phyloP scores from a whole-genome alignment of 2,113 vertebrate genomes.

The Oncorhynchus tshawytscha region DNA sequence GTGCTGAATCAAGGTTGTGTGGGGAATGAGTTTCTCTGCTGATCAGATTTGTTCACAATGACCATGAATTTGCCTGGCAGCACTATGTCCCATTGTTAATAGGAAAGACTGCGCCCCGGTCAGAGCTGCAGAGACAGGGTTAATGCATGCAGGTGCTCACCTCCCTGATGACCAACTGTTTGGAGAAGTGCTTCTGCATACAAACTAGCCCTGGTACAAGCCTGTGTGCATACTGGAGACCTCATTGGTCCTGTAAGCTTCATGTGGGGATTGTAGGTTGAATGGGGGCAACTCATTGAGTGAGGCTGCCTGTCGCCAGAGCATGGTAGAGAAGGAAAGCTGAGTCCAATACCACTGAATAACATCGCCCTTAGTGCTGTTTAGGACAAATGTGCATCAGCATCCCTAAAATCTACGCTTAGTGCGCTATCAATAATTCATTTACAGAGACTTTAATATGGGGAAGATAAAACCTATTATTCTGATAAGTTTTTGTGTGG shows the following conservation, averaged over 20 bases:
- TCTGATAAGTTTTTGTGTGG: not conserved
- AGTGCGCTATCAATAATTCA: not conserved
- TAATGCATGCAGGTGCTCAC: conserved; percentile 49
- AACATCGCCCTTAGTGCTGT: not conserved
- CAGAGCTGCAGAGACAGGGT: conserved; percentile 1
- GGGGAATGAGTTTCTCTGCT: not conserved
- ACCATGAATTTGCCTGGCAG: conserved; percentile 1
- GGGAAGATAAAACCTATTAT: not conserved
- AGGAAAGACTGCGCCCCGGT: conserved; percentile 9
- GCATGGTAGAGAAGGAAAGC: not conserved
- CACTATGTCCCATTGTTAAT: not conserved
- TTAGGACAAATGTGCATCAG: not conserved
- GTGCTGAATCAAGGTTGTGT: not conserved
- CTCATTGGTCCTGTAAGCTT: conserved; percentile 30
- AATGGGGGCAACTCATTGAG: conserved; percentile 19
- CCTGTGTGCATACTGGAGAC: conserved; percentile 32
- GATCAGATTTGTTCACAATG: not conserved
- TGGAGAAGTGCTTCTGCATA: conserved; percentile 51
- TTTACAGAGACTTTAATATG: not conserved
- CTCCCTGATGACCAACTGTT: conserved; percentile 36
- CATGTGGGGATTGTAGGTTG: conserved; percentile 25
- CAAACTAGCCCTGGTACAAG: conserved; percentile 30
- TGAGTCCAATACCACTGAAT: not conserved
- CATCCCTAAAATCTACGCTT: not conserved
- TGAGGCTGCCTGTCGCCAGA: conserved; percentile 13